phyloP scores from a whole-genome alignment of 2,888 invertebrate species.

The Lasioglossum leucozonium region DNA sequence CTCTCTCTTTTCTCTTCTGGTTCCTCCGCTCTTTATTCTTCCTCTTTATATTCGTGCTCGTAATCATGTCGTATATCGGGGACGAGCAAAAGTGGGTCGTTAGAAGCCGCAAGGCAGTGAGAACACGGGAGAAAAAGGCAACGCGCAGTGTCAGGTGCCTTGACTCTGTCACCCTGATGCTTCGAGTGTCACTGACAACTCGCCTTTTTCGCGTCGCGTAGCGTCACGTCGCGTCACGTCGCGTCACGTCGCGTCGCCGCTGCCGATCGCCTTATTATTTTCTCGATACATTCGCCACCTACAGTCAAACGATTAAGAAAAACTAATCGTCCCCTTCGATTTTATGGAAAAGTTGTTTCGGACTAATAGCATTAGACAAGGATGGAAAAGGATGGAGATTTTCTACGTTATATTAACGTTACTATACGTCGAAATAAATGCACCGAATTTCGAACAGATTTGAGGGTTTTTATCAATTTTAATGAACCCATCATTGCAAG shows the following conservation, averaged over 20 bases:
- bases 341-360: background rate
- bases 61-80: conserved; percentile 31
- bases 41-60: conserved; percentile 29
- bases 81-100: conserved; percentile 65
- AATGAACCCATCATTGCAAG: too few relatives aligned
- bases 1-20: background rate
- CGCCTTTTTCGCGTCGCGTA: conserved; percentile 40
- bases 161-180: conserved; percentile 78
- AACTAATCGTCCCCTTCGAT: background rate
- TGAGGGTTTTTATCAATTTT: too few relatives aligned
- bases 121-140: conserved; percentile 22
- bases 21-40: conserved; percentile 3
- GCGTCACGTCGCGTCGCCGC: too few relatives aligned
- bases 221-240: too few relatives aligned
- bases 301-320: background rate
- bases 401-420: too few relatives aligned
- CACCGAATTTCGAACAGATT: too few relatives aligned
- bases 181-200: conserved; percentile 62
- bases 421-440: too few relatives aligned
- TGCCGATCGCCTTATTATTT: conserved; percentile 13
- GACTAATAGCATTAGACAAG: too few relatives aligned
- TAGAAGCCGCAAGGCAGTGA: conserved; percentile 26
- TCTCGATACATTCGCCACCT: background rate
- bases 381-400: too few relatives aligned
- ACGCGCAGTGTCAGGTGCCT: conserved; percentile 64